Evolutionary conservation across 1,140 invertebrate species (phyloP), one percentile per base, ranked within the genome.

Genomic region (Trichonephila clavipes): DNA sequence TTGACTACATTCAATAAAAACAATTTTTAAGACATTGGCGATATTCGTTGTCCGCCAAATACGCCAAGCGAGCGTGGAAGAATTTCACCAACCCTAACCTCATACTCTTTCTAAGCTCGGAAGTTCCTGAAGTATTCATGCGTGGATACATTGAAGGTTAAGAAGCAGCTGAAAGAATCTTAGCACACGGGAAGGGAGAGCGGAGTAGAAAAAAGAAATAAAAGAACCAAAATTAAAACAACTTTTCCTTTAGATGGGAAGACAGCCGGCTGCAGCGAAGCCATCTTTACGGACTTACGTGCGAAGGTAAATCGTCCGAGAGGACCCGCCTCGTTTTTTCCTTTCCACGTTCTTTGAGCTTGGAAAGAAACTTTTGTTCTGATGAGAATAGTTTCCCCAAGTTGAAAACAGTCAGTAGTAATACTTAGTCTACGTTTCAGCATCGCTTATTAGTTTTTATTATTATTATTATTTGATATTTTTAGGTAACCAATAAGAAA

Each of bases 51-150:
- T 0, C 14, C 69, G 69, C 69, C 69, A 72, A 72, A 0, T 24
- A 4, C 4, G 69, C 69, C 69, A 77, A 77, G 34, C 28, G 24
- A 2, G 12, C 28, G 12, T 24, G 12, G 21, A 85, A 61, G 83
- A 59, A 61, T 85, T 85, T 85, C 24, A n/a, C 83, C 83, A 85
- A 85, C 83, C 83, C 83, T 85, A 61, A 58, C n/a, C 72, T 58
- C 21, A 51, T 85, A 58, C 24, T 85, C 24, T 85, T 85, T 16
- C 10, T 59, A 85, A 85, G 83, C 51, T 77, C 72, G 72, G 72
- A 85, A 85, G 83, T 85, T 85, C 83, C 44, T 85, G 83, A 85
- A 85, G 83, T 85, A 85, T 85, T 85, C 83, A 85, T 59, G 83
- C 83, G 58, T 59, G 14, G 51, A 24, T 59, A 59, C 83, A 85